Base-by-base conservation (phyloP, 35 echinoderm and acorn worm genomes). In the Apostichopus parvimensis region DNA sequence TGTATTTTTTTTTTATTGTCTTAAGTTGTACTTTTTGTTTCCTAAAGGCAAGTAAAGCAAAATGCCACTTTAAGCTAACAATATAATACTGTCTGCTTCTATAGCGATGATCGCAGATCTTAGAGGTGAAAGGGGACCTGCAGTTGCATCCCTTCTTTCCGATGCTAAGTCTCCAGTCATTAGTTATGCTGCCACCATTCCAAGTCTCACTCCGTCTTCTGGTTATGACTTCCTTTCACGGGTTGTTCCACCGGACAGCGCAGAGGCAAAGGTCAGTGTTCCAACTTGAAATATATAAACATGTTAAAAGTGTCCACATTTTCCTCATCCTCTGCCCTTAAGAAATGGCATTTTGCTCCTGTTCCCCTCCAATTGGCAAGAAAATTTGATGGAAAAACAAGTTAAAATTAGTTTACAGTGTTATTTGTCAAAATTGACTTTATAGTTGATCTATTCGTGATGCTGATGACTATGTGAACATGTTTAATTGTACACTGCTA, bases 121-220 rank as follows among this genome's bases (percentile, higher is more conserved):
- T 8, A 22, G 54, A 7, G 89, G 87, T 61, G 87, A 83, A 8
- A 34, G 25, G 55, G 95, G 87, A 8, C 65, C 92, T 77, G 89
- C 92, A 26, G 95, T 88, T 8, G 66, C 88, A 1, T 77, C 92
- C 10, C 82, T 96, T 6, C 20, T 96, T 34, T 91, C 88, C 21
- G 95, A 96, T 68, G 95, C 95, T 57, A 61, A 73, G 83, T 77
- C 88, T 5, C 95, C 95, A 54, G 79, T 93, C 53, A 87, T 96
- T 87, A 96, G 95, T 80, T 96, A 93, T 79, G 92, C 79, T 72
- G 95, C 95, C 25, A 91, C 95, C 73, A 70, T 77, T 24, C 56
- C 92, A 54, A 15, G n/a, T 18, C 88, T 96, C 73, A 78, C 92
- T 1, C 7, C 76, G 24, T 84, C 86, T 55, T n/a, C 24, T 8